Evolutionary conservation across 2,888 invertebrate species (phyloP).

Genomic region (Sesia apiformis): DNA sequence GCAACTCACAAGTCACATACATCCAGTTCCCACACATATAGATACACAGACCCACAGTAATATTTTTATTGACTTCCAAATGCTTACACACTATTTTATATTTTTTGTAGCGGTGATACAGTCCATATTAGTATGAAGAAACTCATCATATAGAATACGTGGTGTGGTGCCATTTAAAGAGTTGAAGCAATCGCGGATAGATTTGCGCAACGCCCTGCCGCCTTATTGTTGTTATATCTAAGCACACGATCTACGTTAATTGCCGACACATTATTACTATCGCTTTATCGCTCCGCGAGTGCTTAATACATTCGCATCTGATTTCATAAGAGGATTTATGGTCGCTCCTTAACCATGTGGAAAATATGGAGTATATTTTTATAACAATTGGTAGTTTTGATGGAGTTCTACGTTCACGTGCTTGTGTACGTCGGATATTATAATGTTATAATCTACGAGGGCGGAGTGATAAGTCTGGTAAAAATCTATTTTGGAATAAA

Average conservation of each 20-base stretch:
- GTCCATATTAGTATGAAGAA: too few species aligned
- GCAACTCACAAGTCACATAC: too few species aligned
- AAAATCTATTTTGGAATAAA: neutral
- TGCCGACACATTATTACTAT: conserved; percentile 11
- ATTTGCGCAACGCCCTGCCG: conserved; percentile 1
- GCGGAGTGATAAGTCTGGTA: too few species aligned
- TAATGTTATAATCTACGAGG: too few species aligned
- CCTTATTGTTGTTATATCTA: conserved; percentile 17
- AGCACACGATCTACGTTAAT: conserved; percentile 27
- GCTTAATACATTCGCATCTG: neutral
- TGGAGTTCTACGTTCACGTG: neutral
- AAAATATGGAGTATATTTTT: neutral
- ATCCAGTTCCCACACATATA: too few species aligned
- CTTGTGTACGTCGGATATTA: neutral
- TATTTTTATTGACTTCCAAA: too few species aligned
- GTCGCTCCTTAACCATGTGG: neutral
- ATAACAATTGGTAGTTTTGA: neutral
- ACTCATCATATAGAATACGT: too few species aligned
- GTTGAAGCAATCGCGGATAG: neutral
- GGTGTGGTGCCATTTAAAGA: too few species aligned
- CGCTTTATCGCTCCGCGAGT: neutral
- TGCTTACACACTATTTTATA: too few species aligned
- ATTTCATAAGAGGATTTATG: neutral
- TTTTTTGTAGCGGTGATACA: too few species aligned
- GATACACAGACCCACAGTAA: too few species aligned